phyloP scores from a whole-genome alignment of 1,140 invertebrate species.

The Drosophila sulfurigaster region DNA sequence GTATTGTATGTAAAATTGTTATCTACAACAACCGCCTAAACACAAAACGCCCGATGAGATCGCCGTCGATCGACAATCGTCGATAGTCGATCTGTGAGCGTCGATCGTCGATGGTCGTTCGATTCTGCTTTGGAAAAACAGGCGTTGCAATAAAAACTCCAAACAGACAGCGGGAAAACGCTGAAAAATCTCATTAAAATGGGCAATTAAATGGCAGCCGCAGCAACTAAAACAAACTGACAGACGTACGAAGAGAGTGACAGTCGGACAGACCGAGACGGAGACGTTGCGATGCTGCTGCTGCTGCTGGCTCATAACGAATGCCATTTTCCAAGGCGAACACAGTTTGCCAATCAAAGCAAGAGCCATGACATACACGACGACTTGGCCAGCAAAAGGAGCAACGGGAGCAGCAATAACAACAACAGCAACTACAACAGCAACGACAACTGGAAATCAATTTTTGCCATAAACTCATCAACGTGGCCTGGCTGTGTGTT shows the following conservation, averaged over 20 bases:
- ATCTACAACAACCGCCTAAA: conserved; percentile 61
- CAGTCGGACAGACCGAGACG: conserved; percentile 16
- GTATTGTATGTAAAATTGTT: conserved; percentile 50
- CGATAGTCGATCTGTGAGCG: background rate
- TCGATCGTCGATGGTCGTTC: conserved; percentile 19
- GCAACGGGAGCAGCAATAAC: conserved; percentile 36
- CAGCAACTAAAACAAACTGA: conserved; percentile 74
- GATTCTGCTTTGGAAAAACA: conserved; percentile 56
- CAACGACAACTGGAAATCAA: conserved; percentile 80
- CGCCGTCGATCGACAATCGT: background rate
- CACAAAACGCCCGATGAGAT: conserved; percentile 65
- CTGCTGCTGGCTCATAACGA: conserved; percentile 52
- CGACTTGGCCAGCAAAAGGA: conserved; percentile 27
- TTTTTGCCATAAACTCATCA: conserved; percentile 83
- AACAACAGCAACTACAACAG: conserved; percentile 17
- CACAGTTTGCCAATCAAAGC: conserved; percentile 55
- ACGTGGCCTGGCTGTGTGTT: conserved; percentile 46
- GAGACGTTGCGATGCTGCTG: background rate
- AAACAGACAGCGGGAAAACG: conserved; percentile 40
- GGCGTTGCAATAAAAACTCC: conserved; percentile 47
- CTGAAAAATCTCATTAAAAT: conserved; percentile 80
- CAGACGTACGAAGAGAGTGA: conserved; percentile 35
- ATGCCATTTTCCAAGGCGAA: conserved; percentile 65
- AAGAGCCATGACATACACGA: conserved; percentile 31
- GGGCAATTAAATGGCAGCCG: conserved; percentile 80